Conservation (phyloP, 2,888 invertebrate genomes). For the Cremastobaeus sp. region DNA sequence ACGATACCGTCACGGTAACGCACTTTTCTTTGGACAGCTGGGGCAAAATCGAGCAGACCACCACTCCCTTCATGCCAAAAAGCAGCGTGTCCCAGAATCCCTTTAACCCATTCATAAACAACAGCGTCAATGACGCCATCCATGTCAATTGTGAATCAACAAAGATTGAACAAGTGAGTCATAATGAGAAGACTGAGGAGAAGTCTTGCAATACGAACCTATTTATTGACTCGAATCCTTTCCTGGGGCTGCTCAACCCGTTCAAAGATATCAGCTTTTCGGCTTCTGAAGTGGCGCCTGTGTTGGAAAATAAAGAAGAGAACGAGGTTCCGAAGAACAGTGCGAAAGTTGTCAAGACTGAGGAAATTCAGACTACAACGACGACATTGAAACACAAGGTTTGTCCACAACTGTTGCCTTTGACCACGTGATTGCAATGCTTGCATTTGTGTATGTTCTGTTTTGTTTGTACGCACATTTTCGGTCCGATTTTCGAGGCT, state of each 20-base stretch:
- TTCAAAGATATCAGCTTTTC: constrained; percentile 69
- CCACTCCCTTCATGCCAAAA: constrained; percentile 73
- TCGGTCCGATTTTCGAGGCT: not conserved
- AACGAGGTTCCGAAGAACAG: constrained; percentile 66
- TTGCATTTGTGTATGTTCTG: constrained; percentile 21
- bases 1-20: constrained; percentile 82
- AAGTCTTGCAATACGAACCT: constrained; percentile 78
- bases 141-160: constrained; percentile 25
- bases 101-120: constrained; percentile 76
- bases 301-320: constrained; percentile 58
- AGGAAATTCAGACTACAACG: constrained; percentile 73
- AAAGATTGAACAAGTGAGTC: constrained; percentile 15
- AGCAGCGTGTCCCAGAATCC: constrained; percentile 76
- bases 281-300: constrained; percentile 33
- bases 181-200: constrained; percentile 63
- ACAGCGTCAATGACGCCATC: constrained; percentile 48
- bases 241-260: constrained; percentile 77
- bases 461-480: constrained; percentile 6
- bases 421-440: too few relatives aligned
- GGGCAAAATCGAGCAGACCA: constrained; percentile 79
- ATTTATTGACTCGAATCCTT: constrained; percentile 78
- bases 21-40: constrained; percentile 80
- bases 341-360: constrained; percentile 72
- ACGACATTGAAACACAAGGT: constrained; percentile 74
- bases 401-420: too few relatives aligned